Conservation (phyloP, 2,113 vertebrate genomes). For the Saguinus midas region DNA sequence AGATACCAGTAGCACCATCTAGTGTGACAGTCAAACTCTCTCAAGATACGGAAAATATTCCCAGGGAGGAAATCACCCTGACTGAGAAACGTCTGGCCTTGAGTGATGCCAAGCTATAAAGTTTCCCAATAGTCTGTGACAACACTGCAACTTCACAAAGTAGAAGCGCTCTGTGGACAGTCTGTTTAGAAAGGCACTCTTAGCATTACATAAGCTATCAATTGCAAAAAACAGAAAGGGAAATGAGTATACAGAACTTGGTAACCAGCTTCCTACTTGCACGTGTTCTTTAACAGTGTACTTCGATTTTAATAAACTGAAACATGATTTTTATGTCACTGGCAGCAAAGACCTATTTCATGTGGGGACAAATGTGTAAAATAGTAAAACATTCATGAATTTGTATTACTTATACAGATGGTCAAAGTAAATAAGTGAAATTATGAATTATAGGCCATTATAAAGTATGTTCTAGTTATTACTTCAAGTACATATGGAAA, state of each 20-base stretch:
- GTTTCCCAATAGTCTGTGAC: background rate
- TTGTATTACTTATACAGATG: constrained; percentile 47
- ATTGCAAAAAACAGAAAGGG: constrained; percentile 9
- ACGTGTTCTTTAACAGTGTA: background rate
- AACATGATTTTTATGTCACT: constrained; percentile 45
- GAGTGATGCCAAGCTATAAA: background rate
- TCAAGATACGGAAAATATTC: background rate
- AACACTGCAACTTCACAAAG: background rate
- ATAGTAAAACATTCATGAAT: constrained; percentile 40
- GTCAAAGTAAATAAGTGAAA: constrained; percentile 48
- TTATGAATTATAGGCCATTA: constrained; percentile 39
- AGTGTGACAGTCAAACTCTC: background rate
- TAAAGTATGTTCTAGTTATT: constrained; percentile 51
- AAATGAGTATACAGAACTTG: background rate
- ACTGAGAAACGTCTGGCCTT: background rate
- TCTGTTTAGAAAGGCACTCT: background rate
- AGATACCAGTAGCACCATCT: background rate
- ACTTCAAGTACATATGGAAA: constrained; percentile 44
- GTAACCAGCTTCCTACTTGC: background rate
- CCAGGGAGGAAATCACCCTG: background rate
- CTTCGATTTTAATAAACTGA: constrained; percentile 42
- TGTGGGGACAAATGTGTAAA: constrained; percentile 45
- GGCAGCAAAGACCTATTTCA: constrained; percentile 53
- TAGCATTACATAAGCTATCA: background rate
- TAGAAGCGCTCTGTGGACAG: background rate